Conservation (phyloP, 2,888 invertebrate genomes). For the Pyrochroa serraticornis region DNA sequence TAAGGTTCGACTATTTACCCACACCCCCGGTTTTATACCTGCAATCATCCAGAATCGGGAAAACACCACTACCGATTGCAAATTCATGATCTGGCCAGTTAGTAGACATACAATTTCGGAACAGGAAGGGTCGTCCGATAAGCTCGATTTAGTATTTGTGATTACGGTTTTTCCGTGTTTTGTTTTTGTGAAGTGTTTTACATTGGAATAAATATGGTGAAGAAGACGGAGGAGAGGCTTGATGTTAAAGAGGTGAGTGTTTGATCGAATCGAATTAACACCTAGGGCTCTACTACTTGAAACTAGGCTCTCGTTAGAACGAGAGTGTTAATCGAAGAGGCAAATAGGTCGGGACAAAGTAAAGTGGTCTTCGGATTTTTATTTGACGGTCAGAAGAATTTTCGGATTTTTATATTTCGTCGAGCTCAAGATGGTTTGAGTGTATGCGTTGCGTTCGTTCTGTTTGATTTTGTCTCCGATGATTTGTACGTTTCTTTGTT, state of each 20-base stretch:
- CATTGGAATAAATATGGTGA: neutral
- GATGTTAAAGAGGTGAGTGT: conserved; percentile 47
- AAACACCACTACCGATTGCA: no score
- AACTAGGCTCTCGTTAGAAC: conserved; percentile 50
- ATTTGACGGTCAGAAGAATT: conserved; percentile 40
- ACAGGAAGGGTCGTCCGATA: no score
- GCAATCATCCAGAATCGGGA: no score
- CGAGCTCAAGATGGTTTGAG: conserved; percentile 19
- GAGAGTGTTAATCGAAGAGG: conserved; percentile 38
- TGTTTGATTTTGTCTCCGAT: conserved; percentile 31
- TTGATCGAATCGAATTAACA: conserved; percentile 29
- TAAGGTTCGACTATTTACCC: no score
- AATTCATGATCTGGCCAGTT: no score
- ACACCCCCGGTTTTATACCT: no score
- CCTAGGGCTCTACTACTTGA: conserved; percentile 38
- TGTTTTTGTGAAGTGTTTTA: no score
- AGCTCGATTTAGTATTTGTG: no score
- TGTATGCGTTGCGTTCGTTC: conserved; percentile 28
- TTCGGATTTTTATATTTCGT: conserved; percentile 37
- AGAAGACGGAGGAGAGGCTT: conserved; percentile 32
- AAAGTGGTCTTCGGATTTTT: conserved; percentile 30
- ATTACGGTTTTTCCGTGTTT: no score
- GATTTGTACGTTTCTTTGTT: conserved; percentile 43
- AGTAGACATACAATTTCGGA: no score
- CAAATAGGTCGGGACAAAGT: conserved; percentile 23